Conservation (phyloP, 1,140 invertebrate genomes). For the Hydropsyche tenuis region DNA sequence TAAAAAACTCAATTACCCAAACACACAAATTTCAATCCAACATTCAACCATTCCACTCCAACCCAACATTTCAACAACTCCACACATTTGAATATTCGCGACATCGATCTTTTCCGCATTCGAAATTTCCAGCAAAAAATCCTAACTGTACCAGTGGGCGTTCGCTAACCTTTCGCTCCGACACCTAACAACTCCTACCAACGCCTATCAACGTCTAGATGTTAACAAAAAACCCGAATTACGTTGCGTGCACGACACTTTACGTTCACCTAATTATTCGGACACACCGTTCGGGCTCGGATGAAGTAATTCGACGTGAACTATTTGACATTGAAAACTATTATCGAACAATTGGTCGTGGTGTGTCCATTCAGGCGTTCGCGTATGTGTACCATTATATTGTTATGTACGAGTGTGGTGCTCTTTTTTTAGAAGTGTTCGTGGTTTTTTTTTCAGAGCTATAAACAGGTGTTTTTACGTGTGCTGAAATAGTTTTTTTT, state of each 20-base stretch:
- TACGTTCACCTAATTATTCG: slow-evolving; percentile 19
- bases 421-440: too few species aligned
- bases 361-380: slow-evolving; percentile 9
- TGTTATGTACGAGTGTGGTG: too few species aligned
- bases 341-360: slow-evolving; percentile 28
- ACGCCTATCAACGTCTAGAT: too few species aligned
- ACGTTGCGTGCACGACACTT: not conserved
- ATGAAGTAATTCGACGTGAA: slow-evolving; percentile 28
- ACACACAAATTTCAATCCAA: too few species aligned
- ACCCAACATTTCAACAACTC: too few species aligned
- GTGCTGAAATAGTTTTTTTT: too few species aligned
- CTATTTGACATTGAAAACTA: slow-evolving; percentile 32
- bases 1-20: too few species aligned
- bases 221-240: too few species aligned
- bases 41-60: too few species aligned
- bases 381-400: too few species aligned
- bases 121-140: not conserved
- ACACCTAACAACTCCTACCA: not conserved
- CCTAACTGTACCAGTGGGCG: slow-evolving; percentile 6
- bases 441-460: not conserved
- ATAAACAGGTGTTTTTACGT: not conserved
- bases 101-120: not conserved
- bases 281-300: slow-evolving; percentile 1
- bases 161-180: not conserved
- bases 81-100: too few species aligned